Conservation (phyloP, 2,797 vertebrate genomes). For the Dicrostonyx torquatus region DNA sequence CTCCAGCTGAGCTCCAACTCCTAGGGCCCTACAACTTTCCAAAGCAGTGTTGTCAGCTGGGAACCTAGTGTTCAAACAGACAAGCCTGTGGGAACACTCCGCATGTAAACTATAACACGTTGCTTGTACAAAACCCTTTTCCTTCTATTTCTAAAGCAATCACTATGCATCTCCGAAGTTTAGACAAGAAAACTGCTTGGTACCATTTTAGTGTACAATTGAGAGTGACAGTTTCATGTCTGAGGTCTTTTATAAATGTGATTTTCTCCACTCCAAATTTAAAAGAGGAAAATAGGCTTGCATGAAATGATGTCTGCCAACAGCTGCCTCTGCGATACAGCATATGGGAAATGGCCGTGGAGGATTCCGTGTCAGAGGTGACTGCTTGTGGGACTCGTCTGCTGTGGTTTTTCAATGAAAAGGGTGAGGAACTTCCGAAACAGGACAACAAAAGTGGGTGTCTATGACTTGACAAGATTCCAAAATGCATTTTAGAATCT, state of each 20-base stretch:
- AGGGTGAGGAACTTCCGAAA: conserved; percentile 61
- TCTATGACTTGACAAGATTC: conserved; percentile 48
- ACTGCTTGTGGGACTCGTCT: conserved; percentile 55
- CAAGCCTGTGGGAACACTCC: background rate
- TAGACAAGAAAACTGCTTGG: conserved; percentile 53
- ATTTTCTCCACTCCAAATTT: conserved; percentile 43
- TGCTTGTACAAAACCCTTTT: background rate
- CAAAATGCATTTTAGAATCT: conserved; percentile 12
- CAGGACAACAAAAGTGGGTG: conserved; percentile 33
- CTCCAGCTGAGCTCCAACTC: background rate
- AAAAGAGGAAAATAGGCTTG: conserved; percentile 33
- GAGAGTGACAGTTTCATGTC: conserved; percentile 61
- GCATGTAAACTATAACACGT: background rate
- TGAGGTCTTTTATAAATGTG: conserved; percentile 55
- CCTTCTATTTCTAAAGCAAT: conserved; percentile 37
- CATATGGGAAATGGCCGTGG: conserved; percentile 61
- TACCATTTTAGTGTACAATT: conserved; percentile 43
- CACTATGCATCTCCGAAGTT: background rate
- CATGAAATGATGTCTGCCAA: conserved; percentile 30
- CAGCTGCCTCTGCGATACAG: conserved; percentile 44
- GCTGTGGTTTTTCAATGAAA: conserved; percentile 64
- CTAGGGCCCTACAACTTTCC: background rate
- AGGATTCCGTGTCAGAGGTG: conserved; percentile 61
- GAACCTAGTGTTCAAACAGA: background rate
- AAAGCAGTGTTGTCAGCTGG: background rate